Percentiles rank a stretch among this genome's conserved stretches.
Conservation (phyloP, 2,113 vertebrate species). For the Brachyistius frenatus region DNA sequence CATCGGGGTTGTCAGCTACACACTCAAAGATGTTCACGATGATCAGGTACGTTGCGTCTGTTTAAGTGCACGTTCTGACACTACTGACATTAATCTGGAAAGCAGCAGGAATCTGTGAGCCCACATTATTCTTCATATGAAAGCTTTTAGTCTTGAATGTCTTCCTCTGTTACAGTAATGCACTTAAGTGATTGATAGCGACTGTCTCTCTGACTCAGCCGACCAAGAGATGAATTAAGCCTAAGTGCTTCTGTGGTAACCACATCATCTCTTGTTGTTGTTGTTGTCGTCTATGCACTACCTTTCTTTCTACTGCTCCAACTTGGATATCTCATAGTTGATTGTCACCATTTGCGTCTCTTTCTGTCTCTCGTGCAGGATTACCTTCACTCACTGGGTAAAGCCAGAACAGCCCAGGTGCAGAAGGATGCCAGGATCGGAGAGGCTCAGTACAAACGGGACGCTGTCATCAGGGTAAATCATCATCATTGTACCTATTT, state of each 20-base stretch:
- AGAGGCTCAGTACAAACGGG: slow-evolving; percentile 93
- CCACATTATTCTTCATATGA: not conserved
- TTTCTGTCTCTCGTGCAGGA: slow-evolving; percentile 78
- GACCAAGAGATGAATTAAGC: slow-evolving; percentile 32
- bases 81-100: not conserved
- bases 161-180: slow-evolving; percentile 35
- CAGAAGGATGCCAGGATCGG: slow-evolving; percentile 93
- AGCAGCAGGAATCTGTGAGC: not conserved
- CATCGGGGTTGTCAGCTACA: slow-evolving; percentile 96
- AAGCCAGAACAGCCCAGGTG: slow-evolving; percentile 93
- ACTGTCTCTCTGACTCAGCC: slow-evolving; percentile 34
- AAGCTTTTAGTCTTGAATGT: slow-evolving; percentile 40
- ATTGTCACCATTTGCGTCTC: not conserved
- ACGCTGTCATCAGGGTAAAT: slow-evolving; percentile 89
- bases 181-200: slow-evolving; percentile 50
- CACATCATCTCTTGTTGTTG: slow-evolving; percentile 2
- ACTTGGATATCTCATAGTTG: not conserved
- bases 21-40: slow-evolving; percentile 94
- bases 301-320: not conserved
- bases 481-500: slow-evolving; percentile 20
- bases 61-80: not conserved
- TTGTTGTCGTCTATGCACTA: slow-evolving; percentile 4
- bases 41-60: slow-evolving; percentile 87
- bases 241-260: slow-evolving; percentile 55
- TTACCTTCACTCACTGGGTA: slow-evolving; percentile 91